Percentiles rank a stretch among this genome's conserved stretches.
These are phyloP conservation scores for Synergus itoensis DNA, from an alignment of 2,888 invertebrate genomes.

Conservation along the genomic window DNA sequence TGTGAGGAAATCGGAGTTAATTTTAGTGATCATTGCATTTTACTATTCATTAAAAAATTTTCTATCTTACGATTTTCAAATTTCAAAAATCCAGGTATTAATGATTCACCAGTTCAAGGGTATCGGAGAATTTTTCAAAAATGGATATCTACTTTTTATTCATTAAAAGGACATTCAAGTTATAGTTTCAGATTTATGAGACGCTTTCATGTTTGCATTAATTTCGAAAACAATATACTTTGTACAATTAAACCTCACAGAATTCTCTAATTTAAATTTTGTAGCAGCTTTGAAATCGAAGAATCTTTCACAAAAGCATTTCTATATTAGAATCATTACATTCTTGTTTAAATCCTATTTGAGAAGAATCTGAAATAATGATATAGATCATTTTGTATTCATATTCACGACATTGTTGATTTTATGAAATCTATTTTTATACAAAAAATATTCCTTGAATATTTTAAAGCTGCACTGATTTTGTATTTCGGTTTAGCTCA, in stretches of 20 bases:
- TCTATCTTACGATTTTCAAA: not conserved
- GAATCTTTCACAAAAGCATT: not conserved
- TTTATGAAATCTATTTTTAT: constrained; percentile 33
- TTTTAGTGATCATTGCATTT: not conserved
- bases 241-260: not conserved
- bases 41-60: not conserved
- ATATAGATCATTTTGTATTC: not conserved
- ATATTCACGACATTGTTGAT: constrained; percentile 12
- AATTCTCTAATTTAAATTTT: not conserved
- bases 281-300: not conserved
- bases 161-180: no score
- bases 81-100: no score
- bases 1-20: not conserved
- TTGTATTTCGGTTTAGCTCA: constrained; percentile 31
- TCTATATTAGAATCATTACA: not conserved
- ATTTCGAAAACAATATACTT: no score
- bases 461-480: constrained; percentile 30
- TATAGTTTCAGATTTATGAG: no score
- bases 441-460: not conserved
- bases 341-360: not conserved
- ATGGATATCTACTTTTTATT: no score
- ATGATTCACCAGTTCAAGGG: no score
- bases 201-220: no score
- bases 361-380: not conserved
- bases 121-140: no score